Base-by-base conservation (phyloP, 2,797 vertebrate genomes). In the Natrix natrix region DNA sequence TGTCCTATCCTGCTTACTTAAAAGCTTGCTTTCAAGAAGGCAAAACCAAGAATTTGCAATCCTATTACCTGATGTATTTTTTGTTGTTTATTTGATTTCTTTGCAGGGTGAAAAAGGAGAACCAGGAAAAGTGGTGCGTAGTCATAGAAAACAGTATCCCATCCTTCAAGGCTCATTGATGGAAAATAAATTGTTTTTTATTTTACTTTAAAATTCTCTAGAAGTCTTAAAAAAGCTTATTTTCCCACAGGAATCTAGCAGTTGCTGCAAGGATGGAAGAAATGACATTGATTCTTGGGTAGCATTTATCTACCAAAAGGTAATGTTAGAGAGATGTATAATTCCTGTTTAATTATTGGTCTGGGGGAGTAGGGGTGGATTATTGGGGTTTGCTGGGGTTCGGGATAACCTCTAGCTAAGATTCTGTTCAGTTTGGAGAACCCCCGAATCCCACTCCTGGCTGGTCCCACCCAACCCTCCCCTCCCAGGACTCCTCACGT, bases 41-140 rank as follows among this genome's bases (percentile, higher is more conserved):
- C 52, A 48, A 11, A 43, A 52, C 6, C 8, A 26, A 0, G 10
- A 66, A 28, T 8, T 28, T n/a, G 57, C 57, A 43, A 95, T 0
- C 1, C n/a, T 4, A 89, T 48, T 24, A 11, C 11, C 24, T 55
- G 55, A 60, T 89, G 4, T 16, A 6, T 48, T 52, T 74, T 16
- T 52, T 88, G 20, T 92, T 43, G 17, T 59, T 26, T 54, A 86
- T 16, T 92, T 43, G 20, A 83, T 95, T 95, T 54, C 8, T 87
- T 97, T 96, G 14, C 95, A 97, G 97, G 97, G 97, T 94, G 97
- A 97, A 92, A 97, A 97, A 90, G 97, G 97, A 0, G 97, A 97
- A 74, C 97, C 96, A 0, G 97, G 97, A 95, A 97, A 97, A 92
- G 55, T 22, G 96, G 96, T 97, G 91, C 74, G 96, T 97, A 95